Conservation (phyloP, 2,888 invertebrate species). For the Pyrrhosoma nymphula region DNA sequence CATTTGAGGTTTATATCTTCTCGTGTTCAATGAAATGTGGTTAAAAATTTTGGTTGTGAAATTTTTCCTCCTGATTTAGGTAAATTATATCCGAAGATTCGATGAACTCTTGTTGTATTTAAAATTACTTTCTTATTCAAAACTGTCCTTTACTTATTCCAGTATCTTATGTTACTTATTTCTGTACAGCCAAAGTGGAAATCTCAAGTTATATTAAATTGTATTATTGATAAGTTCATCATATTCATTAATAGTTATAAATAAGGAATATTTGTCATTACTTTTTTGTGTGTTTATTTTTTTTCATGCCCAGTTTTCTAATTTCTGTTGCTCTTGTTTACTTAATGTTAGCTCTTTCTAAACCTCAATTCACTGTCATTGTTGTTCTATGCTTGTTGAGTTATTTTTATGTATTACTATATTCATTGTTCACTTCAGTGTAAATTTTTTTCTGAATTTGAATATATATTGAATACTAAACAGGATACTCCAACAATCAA, state of each 20-base stretch:
- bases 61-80: not conserved
- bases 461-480: not conserved
- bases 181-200: not conserved
- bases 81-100: not conserved
- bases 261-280: not conserved
- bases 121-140: not conserved
- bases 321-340: not conserved
- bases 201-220: not conserved
- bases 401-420: not conserved
- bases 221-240: not conserved
- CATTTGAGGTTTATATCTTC: not conserved
- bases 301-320: not conserved
- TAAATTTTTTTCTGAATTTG: not conserved
- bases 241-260: not conserved
- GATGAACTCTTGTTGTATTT: not conserved
- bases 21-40: not conserved
- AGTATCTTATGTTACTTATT: not conserved
- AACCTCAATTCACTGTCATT: not conserved
- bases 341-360: not conserved
- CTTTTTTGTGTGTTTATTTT: not conserved
- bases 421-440: not conserved
- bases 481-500: not conserved
- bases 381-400: not conserved
- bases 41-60: conserved; percentile 7
- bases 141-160: not conserved